Evolutionary conservation across 2,888 invertebrate genomes (phyloP).

Genomic region (Apodemia hepburni): DNA sequence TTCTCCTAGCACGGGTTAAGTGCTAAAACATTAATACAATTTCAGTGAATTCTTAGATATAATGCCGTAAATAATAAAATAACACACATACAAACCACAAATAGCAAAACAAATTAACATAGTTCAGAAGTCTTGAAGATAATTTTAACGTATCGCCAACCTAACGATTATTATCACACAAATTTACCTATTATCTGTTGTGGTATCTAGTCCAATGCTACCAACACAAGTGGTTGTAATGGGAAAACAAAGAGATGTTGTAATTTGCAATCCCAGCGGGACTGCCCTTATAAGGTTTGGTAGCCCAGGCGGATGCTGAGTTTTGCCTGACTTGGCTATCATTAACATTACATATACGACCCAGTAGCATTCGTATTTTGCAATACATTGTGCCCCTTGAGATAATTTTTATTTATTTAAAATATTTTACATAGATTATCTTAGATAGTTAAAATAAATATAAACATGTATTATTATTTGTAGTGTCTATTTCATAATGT

Average conservation of each 20-base stretch:
- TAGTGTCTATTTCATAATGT: too few species aligned
- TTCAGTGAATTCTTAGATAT: too few species aligned
- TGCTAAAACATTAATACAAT: too few species aligned
- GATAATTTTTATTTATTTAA: too few species aligned
- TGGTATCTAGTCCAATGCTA: constrained; percentile 33
- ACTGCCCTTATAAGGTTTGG: constrained; percentile 52
- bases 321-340: constrained; percentile 25
- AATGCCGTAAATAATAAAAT: neutral
- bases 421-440: too few species aligned
- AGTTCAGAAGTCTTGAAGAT: constrained; percentile 3
- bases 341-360: constrained; percentile 17
- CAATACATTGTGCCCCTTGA: neutral
- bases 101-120: neutral
- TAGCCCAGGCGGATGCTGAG: constrained; percentile 20
- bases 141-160: constrained; percentile 9
- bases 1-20: too few species aligned
- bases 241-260: constrained; percentile 68
- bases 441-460: too few species aligned
- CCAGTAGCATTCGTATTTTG: constrained; percentile 7
- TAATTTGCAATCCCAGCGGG: constrained; percentile 73
- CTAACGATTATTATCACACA: constrained; percentile 12
- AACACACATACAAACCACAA: neutral
- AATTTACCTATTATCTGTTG: constrained; percentile 16
- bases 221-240: constrained; percentile 41
- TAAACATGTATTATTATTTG: too few species aligned